Base-by-base conservation (phyloP, 2,113 vertebrate species). In the Pedetes capensis region DNA sequence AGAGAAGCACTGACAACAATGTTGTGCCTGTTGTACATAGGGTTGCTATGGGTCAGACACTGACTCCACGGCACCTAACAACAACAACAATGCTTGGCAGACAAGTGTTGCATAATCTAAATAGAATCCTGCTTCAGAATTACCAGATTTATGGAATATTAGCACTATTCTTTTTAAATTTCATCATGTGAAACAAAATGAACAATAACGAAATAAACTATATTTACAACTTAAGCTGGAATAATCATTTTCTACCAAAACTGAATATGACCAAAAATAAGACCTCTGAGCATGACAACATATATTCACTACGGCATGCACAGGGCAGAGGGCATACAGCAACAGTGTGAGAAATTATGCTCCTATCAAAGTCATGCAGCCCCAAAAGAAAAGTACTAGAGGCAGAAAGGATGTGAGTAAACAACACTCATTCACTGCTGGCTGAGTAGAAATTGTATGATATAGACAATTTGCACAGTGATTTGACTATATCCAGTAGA, bases 191-290 rank as follows among this genome's bases (percentile, higher is more conserved):
- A 71, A 76, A 39, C n/a, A 74, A 44, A 93, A 83, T 32, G 29
- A 79, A 39, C 16, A 81, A 64, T 14, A 68, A 44, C 29, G 29
- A 37, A 83, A 55, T 49, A 32, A 84, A 34, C 34, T 44, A 4
- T 25, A 39, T 76, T 89, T 97, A 23, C 22, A 68, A 80, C 17
- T 81, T 74, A 92, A 83, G 34, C 22, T 72, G 53, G 22, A 75
- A 69, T 80, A 88, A 74, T 55, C 37, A 59, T 63, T 83, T 79
- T 80, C 57, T 86, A 53, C 55, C 69, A 85, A 86, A 91, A 89
- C 59, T 82, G 64, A 88, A 29, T 4, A 79, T 63, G 44, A 80
- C 42, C 3, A 49, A 29, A 53, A 37, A 64, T 25, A 69, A 74
- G 25, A 59, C 22, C 51, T 85, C 51, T 61, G 55, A 87, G 71